Evolutionary conservation across 2,888 invertebrate genomes (phyloP).

Genomic region (Agriopis marginaria): DNA sequence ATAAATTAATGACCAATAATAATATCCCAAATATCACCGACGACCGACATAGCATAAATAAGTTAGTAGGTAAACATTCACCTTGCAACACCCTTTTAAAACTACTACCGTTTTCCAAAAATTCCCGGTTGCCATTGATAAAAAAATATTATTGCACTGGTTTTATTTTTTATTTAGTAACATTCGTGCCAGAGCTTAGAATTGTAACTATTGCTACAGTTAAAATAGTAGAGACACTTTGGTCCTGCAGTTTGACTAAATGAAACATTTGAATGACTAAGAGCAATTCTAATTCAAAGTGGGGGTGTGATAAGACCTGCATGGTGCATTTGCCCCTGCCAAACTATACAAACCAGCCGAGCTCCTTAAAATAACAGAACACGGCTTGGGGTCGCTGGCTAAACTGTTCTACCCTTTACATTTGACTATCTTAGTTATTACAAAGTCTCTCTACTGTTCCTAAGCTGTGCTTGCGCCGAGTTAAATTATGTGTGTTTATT

Average conservation of each 20-base stretch:
- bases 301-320: no score
- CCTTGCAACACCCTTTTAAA: slow-evolving; percentile 72
- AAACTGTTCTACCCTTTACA: background rate
- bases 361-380: no score
- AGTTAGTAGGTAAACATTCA: slow-evolving; percentile 61
- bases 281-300: no score
- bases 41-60: slow-evolving; percentile 53
- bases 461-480: slow-evolving; percentile 55
- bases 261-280: background rate
- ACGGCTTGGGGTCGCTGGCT: no score
- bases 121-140: slow-evolving; percentile 63
- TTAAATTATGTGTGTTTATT: slow-evolving; percentile 50
- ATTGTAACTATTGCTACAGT: slow-evolving; percentile 41
- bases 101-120: slow-evolving; percentile 40
- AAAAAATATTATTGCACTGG: slow-evolving; percentile 73
- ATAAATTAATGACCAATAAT: slow-evolving; percentile 57
- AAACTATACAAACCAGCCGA: no score
- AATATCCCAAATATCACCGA: slow-evolving; percentile 54
- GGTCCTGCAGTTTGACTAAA: background rate
- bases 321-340: no score
- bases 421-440: background rate
- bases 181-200: slow-evolving; percentile 63
- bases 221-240: slow-evolving; percentile 24
- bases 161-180: slow-evolving; percentile 61
- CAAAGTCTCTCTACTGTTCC: slow-evolving; percentile 17